phyloP scores from a whole-genome alignment of 37 sponge, comb jelly and placozoan species.

The Beroe ovata region DNA sequence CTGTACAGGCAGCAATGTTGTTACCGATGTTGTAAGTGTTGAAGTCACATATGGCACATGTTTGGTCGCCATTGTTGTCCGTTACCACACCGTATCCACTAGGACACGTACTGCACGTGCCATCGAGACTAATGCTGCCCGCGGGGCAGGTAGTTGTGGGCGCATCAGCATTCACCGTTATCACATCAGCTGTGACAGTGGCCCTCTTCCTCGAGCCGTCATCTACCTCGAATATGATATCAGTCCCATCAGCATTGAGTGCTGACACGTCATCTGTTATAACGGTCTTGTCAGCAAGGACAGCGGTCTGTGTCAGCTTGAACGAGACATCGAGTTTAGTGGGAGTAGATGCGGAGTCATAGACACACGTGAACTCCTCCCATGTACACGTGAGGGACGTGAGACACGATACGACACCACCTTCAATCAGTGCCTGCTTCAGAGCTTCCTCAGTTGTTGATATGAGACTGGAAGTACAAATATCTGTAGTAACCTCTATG shows the following conservation, averaged over 20 bases:
- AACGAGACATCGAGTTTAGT: background rate
- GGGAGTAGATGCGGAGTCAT: background rate
- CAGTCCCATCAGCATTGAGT: background rate
- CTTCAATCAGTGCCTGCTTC: background rate
- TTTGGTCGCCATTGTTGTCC: background rate
- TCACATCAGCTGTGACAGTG: too few relatives aligned
- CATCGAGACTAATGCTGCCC: background rate
- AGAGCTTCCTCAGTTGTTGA: background rate
- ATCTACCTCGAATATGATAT: background rate
- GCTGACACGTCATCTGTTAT: background rate
- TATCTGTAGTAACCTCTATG: background rate
- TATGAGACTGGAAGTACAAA: background rate
- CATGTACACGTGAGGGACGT: background rate
- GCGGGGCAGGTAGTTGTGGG: background rate
- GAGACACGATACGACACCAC: background rate
- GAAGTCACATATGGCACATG: background rate
- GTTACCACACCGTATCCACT: background rate
- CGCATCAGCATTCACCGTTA: background rate
- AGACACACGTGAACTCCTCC: background rate
- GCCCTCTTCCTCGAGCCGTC: slow-evolving; percentile 19
- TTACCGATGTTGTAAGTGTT: background rate
- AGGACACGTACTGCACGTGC: background rate
- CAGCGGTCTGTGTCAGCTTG: background rate
- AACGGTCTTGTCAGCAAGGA: background rate
- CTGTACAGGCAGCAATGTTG: background rate